Conservation (phyloP, 2,888 invertebrate genomes). For the Acleris literana region DNA sequence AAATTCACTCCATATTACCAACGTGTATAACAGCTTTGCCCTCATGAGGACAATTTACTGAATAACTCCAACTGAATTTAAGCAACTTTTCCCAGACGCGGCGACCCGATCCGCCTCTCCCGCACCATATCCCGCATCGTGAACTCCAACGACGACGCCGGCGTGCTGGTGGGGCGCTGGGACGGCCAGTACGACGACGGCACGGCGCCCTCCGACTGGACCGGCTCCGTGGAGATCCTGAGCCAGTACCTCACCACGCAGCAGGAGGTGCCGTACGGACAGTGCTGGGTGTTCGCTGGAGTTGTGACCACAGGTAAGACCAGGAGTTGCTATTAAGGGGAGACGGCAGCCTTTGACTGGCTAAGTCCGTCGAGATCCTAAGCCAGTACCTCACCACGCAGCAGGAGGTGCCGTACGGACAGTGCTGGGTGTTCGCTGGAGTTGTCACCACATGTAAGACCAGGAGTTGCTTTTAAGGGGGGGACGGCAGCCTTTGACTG, state of each 20-base stretch:
- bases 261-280: constrained; percentile 89
- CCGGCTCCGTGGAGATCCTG: constrained; percentile 90
- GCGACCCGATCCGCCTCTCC: constrained; percentile 87
- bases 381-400: constrained; percentile 86
- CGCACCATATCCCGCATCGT: constrained; percentile 89
- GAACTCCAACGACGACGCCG: constrained; percentile 89
- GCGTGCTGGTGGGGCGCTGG: constrained; percentile 89
- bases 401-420: constrained; percentile 89
- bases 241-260: constrained; percentile 86
- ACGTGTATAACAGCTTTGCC: too few species aligned
- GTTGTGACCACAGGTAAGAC: constrained; percentile 88
- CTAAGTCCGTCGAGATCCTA: constrained; percentile 89
- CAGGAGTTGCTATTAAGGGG: too few species aligned
- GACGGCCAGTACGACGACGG: constrained; percentile 89
- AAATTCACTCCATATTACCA: too few species aligned
- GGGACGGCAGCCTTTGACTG: constrained; percentile 86
- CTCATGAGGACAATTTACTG: too few species aligned
- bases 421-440: constrained; percentile 95
- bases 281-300: constrained; percentile 95
- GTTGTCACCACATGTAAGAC: constrained; percentile 88
- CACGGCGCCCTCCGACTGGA: constrained; percentile 90
- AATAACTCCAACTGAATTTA: too few species aligned
- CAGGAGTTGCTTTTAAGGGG: too few species aligned
- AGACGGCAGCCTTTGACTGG: constrained; percentile 88
- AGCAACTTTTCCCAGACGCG: constrained; percentile 74